Conservation (phyloP, 2,888 invertebrate genomes). For the Cremastinae sp. region DNA sequence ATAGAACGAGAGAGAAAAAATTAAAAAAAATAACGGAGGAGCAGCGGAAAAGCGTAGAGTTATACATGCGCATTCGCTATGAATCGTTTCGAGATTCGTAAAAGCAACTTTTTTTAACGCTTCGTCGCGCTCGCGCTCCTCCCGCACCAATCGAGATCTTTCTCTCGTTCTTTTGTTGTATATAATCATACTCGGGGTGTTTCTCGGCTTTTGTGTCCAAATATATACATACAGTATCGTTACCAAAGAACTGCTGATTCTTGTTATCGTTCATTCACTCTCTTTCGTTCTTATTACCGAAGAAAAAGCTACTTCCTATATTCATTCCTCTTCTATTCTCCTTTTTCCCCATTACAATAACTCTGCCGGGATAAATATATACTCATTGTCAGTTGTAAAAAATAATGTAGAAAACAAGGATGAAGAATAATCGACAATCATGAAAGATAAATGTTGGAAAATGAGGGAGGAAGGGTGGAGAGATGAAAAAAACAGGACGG, state of each 20-base stretch:
- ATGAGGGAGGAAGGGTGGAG: too few species aligned
- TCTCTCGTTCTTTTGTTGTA: constrained; percentile 19
- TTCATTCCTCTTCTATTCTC: background rate
- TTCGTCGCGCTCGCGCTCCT: constrained; percentile 39
- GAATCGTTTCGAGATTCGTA: constrained; percentile 48
- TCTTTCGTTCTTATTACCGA: background rate
- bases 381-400: background rate
- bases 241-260: constrained; percentile 16
- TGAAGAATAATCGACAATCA: constrained; percentile 44
- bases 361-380: constrained; percentile 6
- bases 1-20: constrained; percentile 12
- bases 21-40: constrained; percentile 10
- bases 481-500: too few species aligned
- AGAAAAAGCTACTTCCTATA: background rate
- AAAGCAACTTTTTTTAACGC: constrained; percentile 59
- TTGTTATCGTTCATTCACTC: background rate
- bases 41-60: constrained; percentile 3
- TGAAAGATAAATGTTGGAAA: background rate
- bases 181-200: constrained; percentile 18
- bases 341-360: background rate
- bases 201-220: background rate
- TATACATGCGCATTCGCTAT: constrained; percentile 39
- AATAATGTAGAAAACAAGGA: constrained; percentile 7
- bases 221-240: constrained; percentile 13
- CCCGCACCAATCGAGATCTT: constrained; percentile 45